These are phyloP conservation scores for Acleris literana DNA, from an alignment of 2,888 invertebrate species.

Conservation along the genomic window DNA sequence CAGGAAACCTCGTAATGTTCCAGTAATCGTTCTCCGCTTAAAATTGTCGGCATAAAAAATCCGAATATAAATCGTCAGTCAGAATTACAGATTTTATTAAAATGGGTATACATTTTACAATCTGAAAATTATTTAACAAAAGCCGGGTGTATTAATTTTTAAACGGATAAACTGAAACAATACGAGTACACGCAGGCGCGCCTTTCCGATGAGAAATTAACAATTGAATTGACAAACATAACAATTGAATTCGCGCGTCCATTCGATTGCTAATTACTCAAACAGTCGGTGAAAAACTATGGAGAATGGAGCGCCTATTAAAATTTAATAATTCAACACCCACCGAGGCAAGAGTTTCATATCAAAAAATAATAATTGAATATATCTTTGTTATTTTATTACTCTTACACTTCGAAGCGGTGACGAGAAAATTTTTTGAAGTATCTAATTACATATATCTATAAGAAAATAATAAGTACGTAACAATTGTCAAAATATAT, in stretches of 20 bases:
- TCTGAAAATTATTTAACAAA: slow-evolving; percentile 44
- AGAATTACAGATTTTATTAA: no score
- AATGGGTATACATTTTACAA: not conserved
- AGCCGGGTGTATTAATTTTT: slow-evolving; percentile 49
- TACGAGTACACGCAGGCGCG: slow-evolving; percentile 50
- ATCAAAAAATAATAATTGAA: no score
- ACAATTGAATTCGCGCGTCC: slow-evolving; percentile 58
- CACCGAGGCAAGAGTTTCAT: slow-evolving; percentile 16
- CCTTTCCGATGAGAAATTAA: slow-evolving; percentile 63
- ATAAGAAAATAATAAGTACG: not conserved
- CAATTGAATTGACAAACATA: slow-evolving; percentile 67
- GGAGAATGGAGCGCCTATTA: slow-evolving; percentile 61
- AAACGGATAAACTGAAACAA: slow-evolving; percentile 53
- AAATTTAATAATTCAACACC: slow-evolving; percentile 55
- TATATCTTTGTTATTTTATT: no score
- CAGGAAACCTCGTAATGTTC: not conserved
- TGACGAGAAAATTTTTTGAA: no score
- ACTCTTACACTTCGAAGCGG: no score
- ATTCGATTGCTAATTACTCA: slow-evolving; percentile 66
- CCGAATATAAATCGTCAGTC: not conserved
- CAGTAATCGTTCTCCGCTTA: not conserved
- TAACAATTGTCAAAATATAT: not conserved
- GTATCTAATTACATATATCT: no score
- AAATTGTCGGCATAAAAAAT: not conserved
- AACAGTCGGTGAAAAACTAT: slow-evolving; percentile 59